A percentile compares a stretch with the other conserved stretches of the same genome.
Conservation (phyloP, 2,113 vertebrate species). For the Apteryx mantelli region DNA sequence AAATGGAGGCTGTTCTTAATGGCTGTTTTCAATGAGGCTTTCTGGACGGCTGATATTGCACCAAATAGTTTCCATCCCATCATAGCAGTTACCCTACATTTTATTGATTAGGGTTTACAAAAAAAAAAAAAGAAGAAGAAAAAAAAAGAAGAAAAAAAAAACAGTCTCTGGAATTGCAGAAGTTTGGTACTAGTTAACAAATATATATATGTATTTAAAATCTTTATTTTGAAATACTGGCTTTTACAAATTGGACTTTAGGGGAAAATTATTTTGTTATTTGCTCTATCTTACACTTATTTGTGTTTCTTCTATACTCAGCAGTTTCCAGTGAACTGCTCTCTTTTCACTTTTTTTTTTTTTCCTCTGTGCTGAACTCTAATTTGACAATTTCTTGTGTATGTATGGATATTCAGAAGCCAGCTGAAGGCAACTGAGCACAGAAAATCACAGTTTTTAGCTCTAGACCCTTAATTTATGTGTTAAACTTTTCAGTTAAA, state of each 20-base stretch:
- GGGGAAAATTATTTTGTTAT: neutral
- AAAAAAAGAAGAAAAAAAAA: neutral
- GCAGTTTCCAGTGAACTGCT: neutral
- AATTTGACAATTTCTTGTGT: neutral
- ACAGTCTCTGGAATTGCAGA: neutral
- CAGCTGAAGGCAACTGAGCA: neutral
- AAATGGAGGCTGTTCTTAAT: neutral
- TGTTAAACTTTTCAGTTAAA: neutral
- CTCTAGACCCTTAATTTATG: neutral
- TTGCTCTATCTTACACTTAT: neutral
- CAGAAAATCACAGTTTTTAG: neutral
- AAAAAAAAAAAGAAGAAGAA: neutral
- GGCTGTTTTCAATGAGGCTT: neutral
- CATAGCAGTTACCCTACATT: neutral
- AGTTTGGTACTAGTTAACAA: neutral
- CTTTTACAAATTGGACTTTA: neutral
- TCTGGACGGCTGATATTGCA: conserved; percentile 11
- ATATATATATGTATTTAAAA: neutral
- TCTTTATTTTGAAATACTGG: neutral
- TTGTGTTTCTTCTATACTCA: neutral
- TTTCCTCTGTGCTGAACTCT: neutral
- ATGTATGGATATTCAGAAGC: neutral
- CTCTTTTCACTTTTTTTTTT: neutral
- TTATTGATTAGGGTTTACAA: neutral
- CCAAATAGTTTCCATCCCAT: conserved; percentile 25